Percentiles rank a stretch among this genome's conserved stretches.
These are phyloP conservation scores for Paragorgia papillata DNA, from an alignment of 92 coral and sea anemone species.

Conservation along the genomic window DNA sequence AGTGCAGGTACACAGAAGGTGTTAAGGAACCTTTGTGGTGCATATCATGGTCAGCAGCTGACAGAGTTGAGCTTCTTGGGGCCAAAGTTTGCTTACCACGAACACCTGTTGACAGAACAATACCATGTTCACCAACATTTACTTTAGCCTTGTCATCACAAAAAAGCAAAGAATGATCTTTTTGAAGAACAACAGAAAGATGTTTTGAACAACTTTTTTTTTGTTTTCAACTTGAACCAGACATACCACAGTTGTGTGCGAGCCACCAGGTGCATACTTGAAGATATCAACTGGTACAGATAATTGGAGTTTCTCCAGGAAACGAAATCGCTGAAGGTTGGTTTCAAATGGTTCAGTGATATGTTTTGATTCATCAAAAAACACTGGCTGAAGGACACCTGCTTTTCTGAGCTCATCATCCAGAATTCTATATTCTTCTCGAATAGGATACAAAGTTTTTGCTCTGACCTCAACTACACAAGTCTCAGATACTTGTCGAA, in stretches of 20 bases:
- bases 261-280: conserved; percentile 23
- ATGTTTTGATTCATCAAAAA: conserved; percentile 35
- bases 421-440: neutral
- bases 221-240: conserved; percentile 15
- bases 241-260: neutral
- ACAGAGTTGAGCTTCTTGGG: conserved; percentile 40
- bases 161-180: neutral
- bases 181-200: conserved; percentile 17
- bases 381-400: conserved; percentile 4
- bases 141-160: conserved; percentile 59
- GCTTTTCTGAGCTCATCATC: neutral
- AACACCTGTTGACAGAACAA: conserved; percentile 50
- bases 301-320: conserved; percentile 5
- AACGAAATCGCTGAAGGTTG: conserved; percentile 7
- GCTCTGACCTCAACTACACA: conserved; percentile 36
- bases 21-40: neutral
- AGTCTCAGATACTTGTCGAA: conserved; percentile 31
- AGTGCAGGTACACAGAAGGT: conserved; percentile 37
- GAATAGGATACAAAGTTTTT: neutral
- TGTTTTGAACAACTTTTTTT: too few species aligned
- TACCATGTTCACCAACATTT: conserved; percentile 55
- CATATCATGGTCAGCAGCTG: conserved; percentile 53
- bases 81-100: conserved; percentile 36
- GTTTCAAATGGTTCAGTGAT: conserved; percentile 4
- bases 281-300: conserved; percentile 31